These are phyloP conservation scores for Odobenus rosmarus DNA, from an alignment of 2,113 vertebrate genomes.

Conservation along the genomic window DNA sequence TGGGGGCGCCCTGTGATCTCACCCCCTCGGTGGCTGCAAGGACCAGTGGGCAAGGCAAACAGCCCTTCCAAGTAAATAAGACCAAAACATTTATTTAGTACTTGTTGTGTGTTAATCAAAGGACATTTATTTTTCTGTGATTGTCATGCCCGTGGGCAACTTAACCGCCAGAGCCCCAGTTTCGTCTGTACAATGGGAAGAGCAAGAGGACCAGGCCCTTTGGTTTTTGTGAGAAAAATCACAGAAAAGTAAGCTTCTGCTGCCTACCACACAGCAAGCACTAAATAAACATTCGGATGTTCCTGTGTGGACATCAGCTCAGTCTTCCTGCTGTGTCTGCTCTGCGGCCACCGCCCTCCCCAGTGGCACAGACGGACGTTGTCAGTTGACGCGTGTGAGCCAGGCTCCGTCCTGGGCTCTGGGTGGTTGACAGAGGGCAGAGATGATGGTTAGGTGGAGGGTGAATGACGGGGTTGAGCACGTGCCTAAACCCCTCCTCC, in stretches of 20 bases:
- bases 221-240: not conserved
- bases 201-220: not conserved
- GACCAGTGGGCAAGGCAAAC: not conserved
- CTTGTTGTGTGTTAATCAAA: not conserved
- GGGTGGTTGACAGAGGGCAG: accelerated
- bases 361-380: not conserved
- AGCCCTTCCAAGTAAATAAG: not conserved
- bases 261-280: not conserved
- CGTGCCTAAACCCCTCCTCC: not conserved
- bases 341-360: not conserved
- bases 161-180: not conserved
- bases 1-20: not conserved
- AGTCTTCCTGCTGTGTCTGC: too few species aligned
- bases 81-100: not conserved
- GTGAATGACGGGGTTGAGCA: not conserved
- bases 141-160: not conserved
- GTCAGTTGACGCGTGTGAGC: not conserved
- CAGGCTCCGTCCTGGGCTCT: not conserved
- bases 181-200: not conserved
- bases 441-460: not conserved
- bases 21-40: not conserved
- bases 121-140: not conserved
- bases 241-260: not conserved
- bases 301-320: not conserved
- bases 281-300: not conserved